Base-by-base conservation (phyloP, 2,797 vertebrate species). In the Amniataba percoides region DNA sequence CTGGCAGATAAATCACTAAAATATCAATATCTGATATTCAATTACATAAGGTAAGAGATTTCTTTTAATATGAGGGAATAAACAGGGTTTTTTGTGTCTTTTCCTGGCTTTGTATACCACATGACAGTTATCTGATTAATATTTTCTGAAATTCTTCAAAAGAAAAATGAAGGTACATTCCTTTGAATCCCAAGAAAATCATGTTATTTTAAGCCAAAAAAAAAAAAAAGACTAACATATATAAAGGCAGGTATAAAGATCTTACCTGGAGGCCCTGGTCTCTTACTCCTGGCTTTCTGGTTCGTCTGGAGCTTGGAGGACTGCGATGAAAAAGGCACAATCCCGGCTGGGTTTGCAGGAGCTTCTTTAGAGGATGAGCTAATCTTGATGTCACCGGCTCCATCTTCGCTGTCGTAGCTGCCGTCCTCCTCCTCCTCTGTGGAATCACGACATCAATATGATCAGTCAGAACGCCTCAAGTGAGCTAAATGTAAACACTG, bases 221-320 rank as follows among this genome's bases (percentile, higher is more conserved):
- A 3, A 19, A 1, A 67, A 64, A 48, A 23, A 36, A 7, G 34
- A 36, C 36, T 39, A 56, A 31, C 12, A 49, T 46, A 46, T 48
- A 25, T 48, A 55, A 40, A 82, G 61, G 19, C 6, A 11, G 19
- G 34, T 45, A 55, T 72, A n/a, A 52, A 82, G 25, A 57, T 53
- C 31, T 95, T 93, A 97, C 96, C 96, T 60, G 94, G 88, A 82
- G 94, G 82, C 10, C 94, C 95, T 84, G 96, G 94, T 87, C 96
- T 97, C 83, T 97, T 97, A 89, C 94, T 96, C 86, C 95, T 96
- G 46, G 95, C 95, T 91, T 96, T 98, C 87, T 97, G 97, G 64
- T 96, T 96, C 83, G 95, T 94, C 77, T 97, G 96, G 89, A 96
- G 96, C 87, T 96, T 97, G 61, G 97, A 95, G 83, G 96, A 94